These are phyloP conservation scores for Xyliphius kryptos DNA, from an alignment of 2,113 vertebrate species.

Conservation along the genomic window DNA sequence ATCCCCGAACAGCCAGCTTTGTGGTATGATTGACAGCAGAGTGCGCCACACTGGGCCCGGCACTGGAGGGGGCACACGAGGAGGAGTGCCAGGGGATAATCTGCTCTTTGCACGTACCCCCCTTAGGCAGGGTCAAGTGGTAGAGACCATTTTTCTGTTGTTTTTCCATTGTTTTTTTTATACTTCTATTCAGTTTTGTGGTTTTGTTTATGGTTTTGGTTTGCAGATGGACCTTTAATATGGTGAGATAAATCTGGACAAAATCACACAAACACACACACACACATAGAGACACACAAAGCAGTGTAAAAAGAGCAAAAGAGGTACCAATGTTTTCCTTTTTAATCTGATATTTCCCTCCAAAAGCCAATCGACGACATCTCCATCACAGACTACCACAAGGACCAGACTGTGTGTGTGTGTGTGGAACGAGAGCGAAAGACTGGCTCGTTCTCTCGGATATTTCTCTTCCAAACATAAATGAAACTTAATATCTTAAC, in stretches of 20 bases:
- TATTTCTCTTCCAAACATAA: conserved; percentile 42
- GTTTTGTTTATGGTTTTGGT: conserved; percentile 55
- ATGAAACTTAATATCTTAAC: conserved; percentile 42
- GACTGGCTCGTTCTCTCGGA: conserved; percentile 26
- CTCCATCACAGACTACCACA: conserved; percentile 1
- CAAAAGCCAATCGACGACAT: conserved; percentile 25
- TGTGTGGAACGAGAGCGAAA: conserved; percentile 2
- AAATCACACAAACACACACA: conserved; percentile 7
- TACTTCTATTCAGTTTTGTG: conserved; percentile 31
- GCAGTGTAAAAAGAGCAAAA: too few species aligned
- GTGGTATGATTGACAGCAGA: conserved; percentile 69
- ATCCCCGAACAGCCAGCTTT: conserved; percentile 71
- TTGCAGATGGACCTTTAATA: conserved; percentile 47
- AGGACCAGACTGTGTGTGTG: conserved; percentile 1
- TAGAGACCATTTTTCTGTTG: conserved; percentile 59
- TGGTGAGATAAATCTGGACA: conserved; percentile 24
- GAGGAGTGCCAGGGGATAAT: conserved; percentile 57
- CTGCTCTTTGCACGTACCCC: conserved; percentile 45
- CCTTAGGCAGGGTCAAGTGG: conserved; percentile 63
- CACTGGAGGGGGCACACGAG: conserved; percentile 34
- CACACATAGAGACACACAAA: conserved; percentile 17
- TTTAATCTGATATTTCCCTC: conserved; percentile 40
- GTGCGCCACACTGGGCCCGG: conserved; percentile 50
- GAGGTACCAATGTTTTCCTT: conserved; percentile 30
- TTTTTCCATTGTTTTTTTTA: conserved; percentile 46